phyloP scores from a whole-genome alignment of 64 coral and sea anemone species.

The Montipora sp. region DNA sequence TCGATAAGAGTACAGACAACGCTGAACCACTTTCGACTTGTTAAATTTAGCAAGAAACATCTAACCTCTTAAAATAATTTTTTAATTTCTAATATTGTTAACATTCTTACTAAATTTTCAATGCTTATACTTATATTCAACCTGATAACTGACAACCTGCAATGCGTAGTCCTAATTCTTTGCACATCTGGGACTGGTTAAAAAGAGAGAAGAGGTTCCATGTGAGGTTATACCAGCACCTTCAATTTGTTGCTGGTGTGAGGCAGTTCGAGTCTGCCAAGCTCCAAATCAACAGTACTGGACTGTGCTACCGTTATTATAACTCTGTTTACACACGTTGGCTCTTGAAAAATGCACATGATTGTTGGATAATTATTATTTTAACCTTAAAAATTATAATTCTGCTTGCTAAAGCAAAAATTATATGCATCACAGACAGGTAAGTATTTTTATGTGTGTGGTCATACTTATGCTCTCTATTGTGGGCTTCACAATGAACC shows the following conservation, averaged over 20 bases:
- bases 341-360: too few relatives aligned
- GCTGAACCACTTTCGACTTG: too few relatives aligned
- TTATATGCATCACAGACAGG: slow-evolving; percentile 31
- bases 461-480: slow-evolving; percentile 5
- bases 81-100: background rate
- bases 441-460: slow-evolving; percentile 28
- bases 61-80: too few relatives aligned
- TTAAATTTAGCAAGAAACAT: too few relatives aligned
- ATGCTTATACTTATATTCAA: background rate
- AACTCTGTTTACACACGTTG: too few relatives aligned
- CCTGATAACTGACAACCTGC: background rate
- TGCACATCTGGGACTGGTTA: background rate
- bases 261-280: too few relatives aligned
- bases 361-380: too few relatives aligned
- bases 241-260: too few relatives aligned
- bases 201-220: slow-evolving; percentile 7
- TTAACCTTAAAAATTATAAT: background rate
- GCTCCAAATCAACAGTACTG: background rate
- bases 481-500: slow-evolving; percentile 25
- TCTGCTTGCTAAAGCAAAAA: slow-evolving; percentile 23
- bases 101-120: background rate
- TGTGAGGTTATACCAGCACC: background rate
- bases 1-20: too few relatives aligned
- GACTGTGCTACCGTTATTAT: too few relatives aligned
- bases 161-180: slow-evolving; percentile 1